Evolutionary conservation across 2,888 invertebrate genomes (phyloP).

Genomic region (Metopia argyrocephala): DNA sequence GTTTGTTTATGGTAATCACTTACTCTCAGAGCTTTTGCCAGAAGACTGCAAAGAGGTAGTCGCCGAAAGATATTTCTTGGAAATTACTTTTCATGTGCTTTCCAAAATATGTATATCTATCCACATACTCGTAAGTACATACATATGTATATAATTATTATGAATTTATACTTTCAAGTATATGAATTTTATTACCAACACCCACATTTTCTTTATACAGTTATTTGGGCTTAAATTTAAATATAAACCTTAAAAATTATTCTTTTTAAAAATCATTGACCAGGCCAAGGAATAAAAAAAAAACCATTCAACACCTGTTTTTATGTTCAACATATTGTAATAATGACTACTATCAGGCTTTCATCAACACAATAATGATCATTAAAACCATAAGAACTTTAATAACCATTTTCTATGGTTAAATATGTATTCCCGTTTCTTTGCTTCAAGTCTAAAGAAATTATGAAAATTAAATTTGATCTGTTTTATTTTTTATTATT

Average conservation of each 20-base stretch:
- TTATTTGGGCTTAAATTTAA: slow-evolving; percentile 21
- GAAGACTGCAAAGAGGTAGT: too few relatives aligned
- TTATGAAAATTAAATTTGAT: neutral
- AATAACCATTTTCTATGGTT: slow-evolving; percentile 5
- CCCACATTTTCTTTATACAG: neutral
- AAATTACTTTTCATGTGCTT: too few relatives aligned
- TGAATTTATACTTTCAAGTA: neutral
- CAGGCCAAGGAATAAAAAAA: neutral
- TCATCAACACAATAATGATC: slow-evolving; percentile 33
- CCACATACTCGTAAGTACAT: too few relatives aligned
- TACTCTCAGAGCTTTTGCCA: too few relatives aligned
- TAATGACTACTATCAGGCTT: slow-evolving; percentile 52
- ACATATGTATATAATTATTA: too few relatives aligned
- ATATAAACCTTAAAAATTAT: slow-evolving; percentile 25
- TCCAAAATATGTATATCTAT: too few relatives aligned
- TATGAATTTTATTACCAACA: neutral
- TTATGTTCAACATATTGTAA: slow-evolving; percentile 54
- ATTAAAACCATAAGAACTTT: slow-evolving; percentile 45
- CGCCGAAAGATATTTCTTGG: too few relatives aligned
- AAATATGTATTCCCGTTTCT: slow-evolving; percentile 14
- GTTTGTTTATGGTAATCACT: too few relatives aligned
- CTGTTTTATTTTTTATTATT: slow-evolving; percentile 36
- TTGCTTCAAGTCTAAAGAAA: neutral
- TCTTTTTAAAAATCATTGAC: neutral
- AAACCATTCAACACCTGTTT: slow-evolving; percentile 46